Conservation (phyloP, 2,113 vertebrate species). For the Gila orcuttii region DNA sequence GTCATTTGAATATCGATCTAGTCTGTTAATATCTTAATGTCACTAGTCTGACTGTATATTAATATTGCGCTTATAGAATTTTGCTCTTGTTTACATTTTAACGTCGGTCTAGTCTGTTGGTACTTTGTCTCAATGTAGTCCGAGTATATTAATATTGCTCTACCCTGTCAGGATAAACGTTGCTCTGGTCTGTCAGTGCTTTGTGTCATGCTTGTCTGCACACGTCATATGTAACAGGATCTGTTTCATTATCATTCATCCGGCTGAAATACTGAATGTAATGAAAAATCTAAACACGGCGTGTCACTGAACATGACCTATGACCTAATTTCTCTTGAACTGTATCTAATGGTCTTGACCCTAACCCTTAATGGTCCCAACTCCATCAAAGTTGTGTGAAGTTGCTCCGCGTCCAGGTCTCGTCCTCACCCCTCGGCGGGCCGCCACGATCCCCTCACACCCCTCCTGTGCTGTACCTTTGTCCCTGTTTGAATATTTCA, state of each 20-base stretch:
- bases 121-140: neutral
- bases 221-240: constrained; percentile 34
- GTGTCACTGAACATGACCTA: constrained; percentile 19
- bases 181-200: constrained; percentile 8
- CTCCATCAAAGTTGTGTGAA: constrained; percentile 6
- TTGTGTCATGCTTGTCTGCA: constrained; percentile 33
- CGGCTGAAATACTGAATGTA: constrained; percentile 26
- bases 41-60: neutral
- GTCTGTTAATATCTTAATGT: neutral
- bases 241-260: constrained; percentile 36
- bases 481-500: constrained; percentile 77
- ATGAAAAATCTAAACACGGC: constrained; percentile 20
- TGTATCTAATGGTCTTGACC: constrained; percentile 40
- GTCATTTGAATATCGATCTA: neutral
- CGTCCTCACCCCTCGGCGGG: neutral
- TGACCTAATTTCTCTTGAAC: constrained; percentile 29
- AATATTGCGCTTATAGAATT: neutral
- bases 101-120: neutral
- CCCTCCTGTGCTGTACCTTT: constrained; percentile 63
- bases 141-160: neutral
- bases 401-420: constrained; percentile 48
- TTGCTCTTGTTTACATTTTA: neutral
- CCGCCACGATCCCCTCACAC: constrained; percentile 34
- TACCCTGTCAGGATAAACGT: neutral
- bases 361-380: neutral